phyloP scores from a whole-genome alignment of 2,113 vertebrate species.

The Chaetodon auriga region DNA sequence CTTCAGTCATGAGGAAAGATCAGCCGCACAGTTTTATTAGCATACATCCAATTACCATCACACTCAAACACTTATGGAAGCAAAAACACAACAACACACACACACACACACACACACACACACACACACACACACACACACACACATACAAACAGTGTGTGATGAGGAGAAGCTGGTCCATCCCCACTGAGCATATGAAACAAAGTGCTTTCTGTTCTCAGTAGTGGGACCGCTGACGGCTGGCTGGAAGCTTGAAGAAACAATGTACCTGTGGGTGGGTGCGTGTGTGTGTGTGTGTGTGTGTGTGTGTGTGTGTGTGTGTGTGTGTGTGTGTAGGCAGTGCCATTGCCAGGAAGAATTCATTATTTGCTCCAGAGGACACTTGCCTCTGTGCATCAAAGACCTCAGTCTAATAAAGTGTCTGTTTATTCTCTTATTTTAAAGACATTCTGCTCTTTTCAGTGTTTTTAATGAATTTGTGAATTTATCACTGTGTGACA shows the following conservation, averaged over 20 bases:
- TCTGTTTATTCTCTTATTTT: constrained; percentile 37
- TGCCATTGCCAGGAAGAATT: constrained; percentile 4
- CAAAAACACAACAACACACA: constrained; percentile 10
- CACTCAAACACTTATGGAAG: constrained; percentile 12
- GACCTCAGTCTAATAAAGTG: constrained; percentile 35
- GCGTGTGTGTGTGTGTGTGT: constrained; percentile 33
- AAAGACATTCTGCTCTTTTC: constrained; percentile 5
- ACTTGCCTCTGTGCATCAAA: constrained; percentile 61
- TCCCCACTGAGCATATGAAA: constrained; percentile 44
- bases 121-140: constrained; percentile 1
- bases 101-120: constrained; percentile 7
- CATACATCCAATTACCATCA: constrained; percentile 27
- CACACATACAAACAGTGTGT: not conserved
- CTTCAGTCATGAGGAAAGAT: constrained; percentile 32
- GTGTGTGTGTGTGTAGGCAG: constrained; percentile 31
- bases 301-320: not conserved
- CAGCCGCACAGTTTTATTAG: constrained; percentile 24
- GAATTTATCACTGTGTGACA: constrained; percentile 6
- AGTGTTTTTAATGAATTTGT: constrained; percentile 21
- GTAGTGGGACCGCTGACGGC: constrained; percentile 42
- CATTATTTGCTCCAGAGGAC: constrained; percentile 49
- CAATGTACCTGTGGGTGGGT: constrained; percentile 25
- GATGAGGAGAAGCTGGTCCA: constrained; percentile 18
- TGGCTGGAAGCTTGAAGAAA: constrained; percentile 52
- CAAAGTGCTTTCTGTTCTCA: constrained; percentile 59